phyloP scores from a whole-genome alignment of 2,113 vertebrate genomes.

The Nyctereutes procyonoides region DNA sequence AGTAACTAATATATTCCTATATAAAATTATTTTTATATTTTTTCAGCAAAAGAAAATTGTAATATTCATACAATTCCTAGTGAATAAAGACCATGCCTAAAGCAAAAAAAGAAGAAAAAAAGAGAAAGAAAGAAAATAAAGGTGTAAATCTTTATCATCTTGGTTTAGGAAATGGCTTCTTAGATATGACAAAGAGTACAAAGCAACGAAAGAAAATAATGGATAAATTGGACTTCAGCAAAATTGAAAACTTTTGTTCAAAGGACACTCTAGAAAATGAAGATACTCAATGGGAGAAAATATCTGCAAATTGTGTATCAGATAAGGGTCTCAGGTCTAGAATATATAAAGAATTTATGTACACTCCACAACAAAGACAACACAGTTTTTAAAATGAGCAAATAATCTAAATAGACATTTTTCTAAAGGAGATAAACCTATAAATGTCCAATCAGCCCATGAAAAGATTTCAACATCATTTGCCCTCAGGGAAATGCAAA shows the following conservation, averaged over 20 bases:
- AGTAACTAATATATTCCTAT: slow-evolving; percentile 85
- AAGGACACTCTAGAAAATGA: not conserved
- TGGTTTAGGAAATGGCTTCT: too few species aligned
- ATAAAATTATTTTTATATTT: slow-evolving; percentile 92
- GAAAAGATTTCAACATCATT: not conserved
- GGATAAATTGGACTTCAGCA: too few species aligned
- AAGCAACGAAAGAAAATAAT: too few species aligned
- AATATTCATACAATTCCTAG: slow-evolving; percentile 88
- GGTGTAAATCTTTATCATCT: too few species aligned
- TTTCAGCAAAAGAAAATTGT: slow-evolving; percentile 85
- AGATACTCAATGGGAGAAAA: not conserved
- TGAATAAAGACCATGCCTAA: slow-evolving; percentile 86
- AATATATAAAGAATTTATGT: not conserved
- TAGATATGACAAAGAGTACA: too few species aligned
- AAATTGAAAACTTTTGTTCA: too few species aligned
- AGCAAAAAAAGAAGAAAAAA: slow-evolving; percentile 7
- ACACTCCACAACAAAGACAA: not conserved
- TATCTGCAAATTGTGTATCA: not conserved
- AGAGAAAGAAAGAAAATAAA: not conserved
- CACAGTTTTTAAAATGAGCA: not conserved
- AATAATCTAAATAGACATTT: not conserved
- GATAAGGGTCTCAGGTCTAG: not conserved
- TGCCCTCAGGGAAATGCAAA: not conserved
- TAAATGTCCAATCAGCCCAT: not conserved
- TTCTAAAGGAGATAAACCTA: not conserved